Percentiles rank a stretch among this genome's conserved stretches.
Evolutionary conservation across 53 echinoderm and acorn worm species (phyloP).

Genomic region (Arbacia lixula): DNA sequence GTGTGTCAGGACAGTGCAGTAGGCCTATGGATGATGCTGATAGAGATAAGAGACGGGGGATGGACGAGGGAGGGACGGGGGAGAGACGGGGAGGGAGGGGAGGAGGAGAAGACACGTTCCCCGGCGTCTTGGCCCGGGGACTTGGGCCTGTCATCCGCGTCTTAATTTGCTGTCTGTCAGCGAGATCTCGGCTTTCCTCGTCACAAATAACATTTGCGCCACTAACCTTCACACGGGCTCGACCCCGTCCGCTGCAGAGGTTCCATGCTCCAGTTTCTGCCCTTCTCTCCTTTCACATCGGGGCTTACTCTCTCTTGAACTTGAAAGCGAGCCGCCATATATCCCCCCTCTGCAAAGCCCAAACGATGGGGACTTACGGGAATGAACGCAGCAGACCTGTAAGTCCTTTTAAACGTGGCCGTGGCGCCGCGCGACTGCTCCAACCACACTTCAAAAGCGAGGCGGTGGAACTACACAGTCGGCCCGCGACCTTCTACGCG

Average conservation of each 20-base stretch:
- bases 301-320: slow-evolving; percentile 4
- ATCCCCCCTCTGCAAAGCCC: slow-evolving; percentile 12
- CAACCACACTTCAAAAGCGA: neutral
- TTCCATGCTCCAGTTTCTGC: slow-evolving; percentile 36
- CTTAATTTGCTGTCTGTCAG: slow-evolving; percentile 55
- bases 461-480: neutral
- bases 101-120: no score
- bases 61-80: neutral
- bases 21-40: no score
- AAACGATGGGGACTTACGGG: slow-evolving; percentile 20
- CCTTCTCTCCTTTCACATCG: slow-evolving; percentile 32
- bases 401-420: neutral
- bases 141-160: slow-evolving; percentile 46
- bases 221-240: slow-evolving; percentile 48
- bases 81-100: slow-evolving; percentile 4
- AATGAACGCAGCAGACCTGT: slow-evolving; percentile 2
- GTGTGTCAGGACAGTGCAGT: no score
- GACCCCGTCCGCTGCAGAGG: slow-evolving; percentile 23
- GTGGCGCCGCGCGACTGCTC: slow-evolving; percentile 5
- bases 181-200: slow-evolving; percentile 50
- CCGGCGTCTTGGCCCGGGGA: no score
- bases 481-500: neutral
- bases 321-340: slow-evolving; percentile 38
- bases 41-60: neutral
- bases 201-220: slow-evolving; percentile 64